Base-by-base conservation (phyloP, 2,113 vertebrate genomes). In the Cavia porcellus region DNA sequence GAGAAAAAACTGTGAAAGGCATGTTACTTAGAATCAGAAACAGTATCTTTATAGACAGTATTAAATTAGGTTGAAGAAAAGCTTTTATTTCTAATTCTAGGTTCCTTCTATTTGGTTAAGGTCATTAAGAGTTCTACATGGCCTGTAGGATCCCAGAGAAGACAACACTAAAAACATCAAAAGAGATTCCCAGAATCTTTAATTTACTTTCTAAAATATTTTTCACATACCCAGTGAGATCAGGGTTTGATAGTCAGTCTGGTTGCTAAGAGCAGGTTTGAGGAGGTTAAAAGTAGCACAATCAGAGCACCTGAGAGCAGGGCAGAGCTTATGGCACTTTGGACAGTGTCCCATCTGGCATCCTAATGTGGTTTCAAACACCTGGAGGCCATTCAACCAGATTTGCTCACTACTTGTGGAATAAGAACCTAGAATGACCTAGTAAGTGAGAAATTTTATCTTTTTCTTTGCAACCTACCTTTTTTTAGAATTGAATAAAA, bases 371-470 rank as follows among this genome's bases (percentile, higher is more conserved):
- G 45, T 32, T 74, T 93, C 52, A 64, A 52, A 45, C 12, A 24
- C 25, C 2, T 75, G 66, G n/a, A 74, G 77, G 20, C 35, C 22
- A 12, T 15, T 32, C 35, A 47, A 42, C 85, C 50, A 24, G 13
- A 79, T 15, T 55, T 75, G 25, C 59, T 89, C 72, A 55, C 50
- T 42, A 52, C 55, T 80, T 74, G 12, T 13, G 45, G 35, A 74
- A 50, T 19, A 82, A 91, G 64, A 94, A 89, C 24, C 55, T 64
- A 95, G 66, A 61, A 96, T 8, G 20, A 82, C 15, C 50, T 68
- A 47, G 87, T 17, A 74, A 79, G 32, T 52, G 14, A 92, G 45
- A 81, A 86, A 81, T 61, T 24, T 66, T 30, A 17, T 72, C 30
- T 57, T 74, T 25, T 57, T 74, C 85, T 77, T 30, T 83, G 14